These are phyloP conservation scores for Ischnura elegans DNA, from an alignment of 2,888 invertebrate species.

Conservation along the genomic window DNA sequence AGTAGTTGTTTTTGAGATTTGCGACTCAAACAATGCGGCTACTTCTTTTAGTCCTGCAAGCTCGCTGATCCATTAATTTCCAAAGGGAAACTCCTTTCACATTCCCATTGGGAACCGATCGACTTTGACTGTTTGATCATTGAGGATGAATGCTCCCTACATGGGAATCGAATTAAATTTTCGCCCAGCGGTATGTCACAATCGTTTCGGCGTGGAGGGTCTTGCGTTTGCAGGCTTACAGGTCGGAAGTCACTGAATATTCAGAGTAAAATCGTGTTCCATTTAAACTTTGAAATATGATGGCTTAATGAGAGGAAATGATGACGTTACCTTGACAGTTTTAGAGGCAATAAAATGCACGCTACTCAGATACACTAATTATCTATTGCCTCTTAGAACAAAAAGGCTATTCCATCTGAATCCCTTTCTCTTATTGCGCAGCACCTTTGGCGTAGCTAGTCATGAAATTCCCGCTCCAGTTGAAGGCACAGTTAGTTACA, in stretches of 20 bases:
- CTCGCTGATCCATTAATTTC: constrained; percentile 31
- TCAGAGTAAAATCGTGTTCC: background rate
- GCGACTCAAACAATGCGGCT: background rate
- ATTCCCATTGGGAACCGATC: background rate
- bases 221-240: background rate
- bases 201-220: background rate
- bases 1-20: background rate
- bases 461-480: too few species aligned
- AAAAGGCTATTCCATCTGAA: background rate
- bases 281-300: background rate
- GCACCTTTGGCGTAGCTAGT: too few species aligned
- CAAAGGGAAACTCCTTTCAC: constrained; percentile 49
- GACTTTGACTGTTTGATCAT: background rate
- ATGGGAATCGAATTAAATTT: constrained; percentile 40
- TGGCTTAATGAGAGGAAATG: background rate
- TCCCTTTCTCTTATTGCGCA: background rate
- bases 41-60: background rate
- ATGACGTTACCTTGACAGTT: background rate
- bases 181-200: constrained; percentile 12
- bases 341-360: background rate
- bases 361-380: background rate
- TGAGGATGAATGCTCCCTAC: constrained; percentile 32
- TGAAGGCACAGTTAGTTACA: too few species aligned
- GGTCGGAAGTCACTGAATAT: background rate
- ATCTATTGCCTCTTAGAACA: background rate